phyloP scores from a whole-genome alignment of 2,888 invertebrate genomes.

The Chrysodeixis includens region DNA sequence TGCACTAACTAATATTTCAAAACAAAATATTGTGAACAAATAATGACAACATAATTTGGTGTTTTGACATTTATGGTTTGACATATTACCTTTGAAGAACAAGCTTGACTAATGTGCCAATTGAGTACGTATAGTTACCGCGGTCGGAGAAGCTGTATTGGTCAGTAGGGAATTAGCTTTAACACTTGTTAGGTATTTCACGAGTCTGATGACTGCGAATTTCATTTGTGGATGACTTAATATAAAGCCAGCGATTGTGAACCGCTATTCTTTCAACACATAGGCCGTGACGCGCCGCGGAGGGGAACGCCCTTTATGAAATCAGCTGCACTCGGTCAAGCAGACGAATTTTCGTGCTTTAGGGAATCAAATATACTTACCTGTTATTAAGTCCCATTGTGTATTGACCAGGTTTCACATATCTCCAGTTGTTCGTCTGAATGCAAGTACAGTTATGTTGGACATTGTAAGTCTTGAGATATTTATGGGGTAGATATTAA shows the following conservation, averaged over 20 bases:
- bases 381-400: constrained; percentile 68
- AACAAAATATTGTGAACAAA: constrained; percentile 7
- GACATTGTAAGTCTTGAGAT: constrained; percentile 21
- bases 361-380: constrained; percentile 73
- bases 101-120: constrained; percentile 5
- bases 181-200: not conserved
- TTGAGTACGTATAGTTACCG: not conserved
- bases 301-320: constrained; percentile 87
- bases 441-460: constrained; percentile 38
- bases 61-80: constrained; percentile 6
- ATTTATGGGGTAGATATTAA: not conserved
- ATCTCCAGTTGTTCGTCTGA: constrained; percentile 35
- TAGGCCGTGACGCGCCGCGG: constrained; percentile 64
- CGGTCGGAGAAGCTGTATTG: not conserved
- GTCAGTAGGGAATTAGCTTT: not conserved
- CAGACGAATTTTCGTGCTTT: constrained; percentile 76
- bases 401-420: constrained; percentile 55
- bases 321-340: constrained; percentile 82
- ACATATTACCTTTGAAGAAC: constrained; percentile 3
- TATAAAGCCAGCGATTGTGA: not conserved
- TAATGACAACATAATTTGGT: constrained; percentile 2
- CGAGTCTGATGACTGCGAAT: not conserved
- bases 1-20: not conserved
- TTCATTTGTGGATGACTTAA: not conserved
- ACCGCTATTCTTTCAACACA: constrained; percentile 64